Evolutionary conservation across 2,113 vertebrate genomes (phyloP).

Genomic region (Gila orcuttii): DNA sequence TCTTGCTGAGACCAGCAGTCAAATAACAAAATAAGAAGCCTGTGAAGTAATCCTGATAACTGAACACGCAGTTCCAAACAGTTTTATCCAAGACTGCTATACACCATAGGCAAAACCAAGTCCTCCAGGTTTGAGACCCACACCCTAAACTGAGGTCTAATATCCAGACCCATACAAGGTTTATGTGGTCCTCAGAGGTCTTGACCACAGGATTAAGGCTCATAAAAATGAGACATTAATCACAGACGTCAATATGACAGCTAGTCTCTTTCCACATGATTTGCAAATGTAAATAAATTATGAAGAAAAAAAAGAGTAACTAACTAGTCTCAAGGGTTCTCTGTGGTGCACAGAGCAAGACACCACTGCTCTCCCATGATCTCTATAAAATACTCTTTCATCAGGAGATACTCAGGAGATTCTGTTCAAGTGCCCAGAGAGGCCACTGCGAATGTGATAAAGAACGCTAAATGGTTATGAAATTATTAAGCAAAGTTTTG

Average conservation of each 20-base stretch:
- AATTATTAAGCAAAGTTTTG: background rate
- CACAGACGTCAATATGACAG: background rate
- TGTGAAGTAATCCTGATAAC: background rate
- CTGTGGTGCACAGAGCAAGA: background rate
- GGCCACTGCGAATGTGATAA: background rate
- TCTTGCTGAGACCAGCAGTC: background rate
- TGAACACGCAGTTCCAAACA: background rate
- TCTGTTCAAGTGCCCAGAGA: too few relatives aligned
- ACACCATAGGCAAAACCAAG: background rate
- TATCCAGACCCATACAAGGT: background rate
- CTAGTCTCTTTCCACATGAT: background rate
- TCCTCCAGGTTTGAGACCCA: background rate
- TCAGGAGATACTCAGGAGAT: conserved; percentile 14
- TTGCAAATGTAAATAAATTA: conserved; percentile 37
- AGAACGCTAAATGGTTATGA: background rate
- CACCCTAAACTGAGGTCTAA: background rate
- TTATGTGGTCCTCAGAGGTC: conserved; percentile 12
- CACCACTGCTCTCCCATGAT: background rate
- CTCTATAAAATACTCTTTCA: conserved; percentile 41
- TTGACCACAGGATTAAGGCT: conserved; percentile 21
- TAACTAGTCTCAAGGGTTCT: background rate
- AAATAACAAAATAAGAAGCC: background rate
- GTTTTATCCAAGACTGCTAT: background rate
- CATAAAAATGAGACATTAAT: conserved; percentile 7
- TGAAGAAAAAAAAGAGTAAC: background rate